These are phyloP conservation scores for Platyura marginata DNA, from an alignment of 1,140 invertebrate genomes.

Conservation along the genomic window DNA sequence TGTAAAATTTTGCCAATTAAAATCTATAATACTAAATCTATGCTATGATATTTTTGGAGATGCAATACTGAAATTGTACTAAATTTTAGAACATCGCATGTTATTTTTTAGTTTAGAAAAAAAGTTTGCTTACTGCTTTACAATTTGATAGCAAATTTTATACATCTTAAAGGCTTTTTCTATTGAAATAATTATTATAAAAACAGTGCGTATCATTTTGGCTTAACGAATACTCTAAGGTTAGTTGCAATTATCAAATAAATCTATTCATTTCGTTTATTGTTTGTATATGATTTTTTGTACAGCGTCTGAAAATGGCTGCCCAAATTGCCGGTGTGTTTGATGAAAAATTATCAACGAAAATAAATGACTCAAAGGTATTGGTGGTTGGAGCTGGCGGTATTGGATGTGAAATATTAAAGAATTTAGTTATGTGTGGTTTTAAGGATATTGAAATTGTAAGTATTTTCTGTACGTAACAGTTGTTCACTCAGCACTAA, in stretches of 20 bases:
- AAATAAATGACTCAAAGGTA: slow-evolving; percentile 32
- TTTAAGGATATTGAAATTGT: slow-evolving; percentile 91
- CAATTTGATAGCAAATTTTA: background rate
- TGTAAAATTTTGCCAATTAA: too few relatives aligned
- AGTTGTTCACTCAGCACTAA: background rate
- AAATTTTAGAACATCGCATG: too few relatives aligned
- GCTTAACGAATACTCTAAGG: background rate
- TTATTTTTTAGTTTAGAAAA: background rate
- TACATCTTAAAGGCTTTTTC: background rate
- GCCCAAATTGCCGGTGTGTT: slow-evolving; percentile 41
- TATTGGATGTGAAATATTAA: slow-evolving; percentile 96
- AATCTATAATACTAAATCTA: too few relatives aligned
- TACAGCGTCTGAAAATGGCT: slow-evolving; percentile 31
- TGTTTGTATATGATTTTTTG: background rate
- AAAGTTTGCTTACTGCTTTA: background rate
- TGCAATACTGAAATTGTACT: too few relatives aligned
- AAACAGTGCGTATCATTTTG: background rate
- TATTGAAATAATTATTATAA: background rate
- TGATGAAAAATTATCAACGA: slow-evolving; percentile 32
- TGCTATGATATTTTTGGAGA: too few relatives aligned
- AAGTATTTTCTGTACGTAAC: slow-evolving; percentile 25
- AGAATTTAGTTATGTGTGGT: slow-evolving; percentile 90
- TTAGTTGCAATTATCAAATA: background rate
- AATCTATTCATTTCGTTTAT: background rate
- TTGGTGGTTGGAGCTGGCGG: slow-evolving; percentile 96